These are phyloP conservation scores for Enteromius mattozi DNA, from an alignment of 2,797 vertebrate genomes.

Conservation along the genomic window DNA sequence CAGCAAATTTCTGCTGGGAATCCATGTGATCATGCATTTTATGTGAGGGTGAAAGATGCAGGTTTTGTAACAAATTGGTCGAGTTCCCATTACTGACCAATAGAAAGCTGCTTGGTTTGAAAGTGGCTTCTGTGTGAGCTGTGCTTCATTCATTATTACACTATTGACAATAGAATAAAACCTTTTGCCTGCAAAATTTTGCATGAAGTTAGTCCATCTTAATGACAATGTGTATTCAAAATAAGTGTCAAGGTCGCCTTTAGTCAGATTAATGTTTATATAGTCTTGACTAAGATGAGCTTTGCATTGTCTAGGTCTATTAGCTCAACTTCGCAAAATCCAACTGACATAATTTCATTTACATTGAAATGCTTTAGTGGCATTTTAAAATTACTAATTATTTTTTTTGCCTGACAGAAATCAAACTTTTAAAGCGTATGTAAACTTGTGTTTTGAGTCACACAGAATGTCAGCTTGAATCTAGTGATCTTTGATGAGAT, in stretches of 20 bases:
- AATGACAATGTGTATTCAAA: background rate
- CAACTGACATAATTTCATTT: background rate
- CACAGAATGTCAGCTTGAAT: constrained; percentile 65
- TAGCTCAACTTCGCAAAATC: background rate
- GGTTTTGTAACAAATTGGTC: background rate
- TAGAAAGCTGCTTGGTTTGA: background rate
- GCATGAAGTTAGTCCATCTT: background rate
- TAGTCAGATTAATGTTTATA: background rate
- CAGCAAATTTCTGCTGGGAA: background rate
- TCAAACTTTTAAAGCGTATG: background rate
- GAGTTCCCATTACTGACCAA: background rate
- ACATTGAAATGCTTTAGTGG: background rate
- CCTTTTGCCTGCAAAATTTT: background rate
- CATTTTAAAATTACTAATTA: constrained; percentile 9
- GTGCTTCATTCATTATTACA: background rate
- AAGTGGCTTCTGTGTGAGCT: background rate
- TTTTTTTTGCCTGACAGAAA: constrained; percentile 6
- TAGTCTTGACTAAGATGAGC: background rate
- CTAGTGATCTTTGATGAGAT: constrained; percentile 59
- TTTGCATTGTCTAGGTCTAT: background rate
- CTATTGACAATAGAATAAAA: background rate
- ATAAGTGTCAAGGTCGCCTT: background rate
- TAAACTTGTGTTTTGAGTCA: background rate
- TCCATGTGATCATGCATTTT: background rate
- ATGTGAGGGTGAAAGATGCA: background rate